Percentiles rank a stretch among this genome's conserved stretches.
phyloP scores from a whole-genome alignment of 2,888 invertebrate species.

The Drosophila incognita region DNA sequence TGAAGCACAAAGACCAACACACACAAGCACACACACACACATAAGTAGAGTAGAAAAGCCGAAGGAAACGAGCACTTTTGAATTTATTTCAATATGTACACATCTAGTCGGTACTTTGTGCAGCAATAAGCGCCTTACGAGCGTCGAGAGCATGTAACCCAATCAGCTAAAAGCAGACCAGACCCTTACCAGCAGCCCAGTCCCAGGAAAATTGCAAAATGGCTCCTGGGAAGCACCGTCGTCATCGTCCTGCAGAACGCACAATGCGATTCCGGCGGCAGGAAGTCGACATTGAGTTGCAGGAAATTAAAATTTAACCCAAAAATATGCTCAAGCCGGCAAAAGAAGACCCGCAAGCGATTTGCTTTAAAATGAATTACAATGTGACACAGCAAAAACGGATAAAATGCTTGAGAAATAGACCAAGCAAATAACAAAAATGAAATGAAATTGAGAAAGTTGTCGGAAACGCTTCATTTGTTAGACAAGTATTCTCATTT shows the following conservation, averaged over 20 bases:
- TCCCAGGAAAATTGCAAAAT: slow-evolving; percentile 3
- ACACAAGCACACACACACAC: not conserved
- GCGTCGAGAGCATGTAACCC: slow-evolving; percentile 18
- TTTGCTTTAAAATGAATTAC: slow-evolving; percentile 61
- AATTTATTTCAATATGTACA: slow-evolving; percentile 28
- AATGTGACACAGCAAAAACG: slow-evolving; percentile 29
- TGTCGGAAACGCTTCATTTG: slow-evolving; percentile 73
- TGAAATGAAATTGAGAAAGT: not conserved
- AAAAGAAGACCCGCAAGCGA: not conserved
- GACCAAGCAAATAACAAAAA: not conserved
- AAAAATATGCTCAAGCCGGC: slow-evolving; percentile 47
- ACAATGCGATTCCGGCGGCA: slow-evolving; percentile 26
- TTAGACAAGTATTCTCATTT: slow-evolving; percentile 60
- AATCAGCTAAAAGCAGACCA: slow-evolving; percentile 50
- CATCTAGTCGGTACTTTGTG: slow-evolving; percentile 21
- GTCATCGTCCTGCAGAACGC: not conserved
- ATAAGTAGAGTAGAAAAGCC: slow-evolving; percentile 1
- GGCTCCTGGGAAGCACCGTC: slow-evolving; percentile 13
- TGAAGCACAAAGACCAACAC: not conserved
- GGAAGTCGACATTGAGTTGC: slow-evolving; percentile 71
- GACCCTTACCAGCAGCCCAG: slow-evolving; percentile 7
- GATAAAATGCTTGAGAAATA: slow-evolving; percentile 3
- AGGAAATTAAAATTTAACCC: slow-evolving; percentile 77
- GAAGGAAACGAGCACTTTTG: slow-evolving; percentile 9
- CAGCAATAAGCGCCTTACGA: slow-evolving; percentile 43